Base-by-base conservation (phyloP, 2,888 invertebrate genomes). In the Euplagia quadripunctaria region DNA sequence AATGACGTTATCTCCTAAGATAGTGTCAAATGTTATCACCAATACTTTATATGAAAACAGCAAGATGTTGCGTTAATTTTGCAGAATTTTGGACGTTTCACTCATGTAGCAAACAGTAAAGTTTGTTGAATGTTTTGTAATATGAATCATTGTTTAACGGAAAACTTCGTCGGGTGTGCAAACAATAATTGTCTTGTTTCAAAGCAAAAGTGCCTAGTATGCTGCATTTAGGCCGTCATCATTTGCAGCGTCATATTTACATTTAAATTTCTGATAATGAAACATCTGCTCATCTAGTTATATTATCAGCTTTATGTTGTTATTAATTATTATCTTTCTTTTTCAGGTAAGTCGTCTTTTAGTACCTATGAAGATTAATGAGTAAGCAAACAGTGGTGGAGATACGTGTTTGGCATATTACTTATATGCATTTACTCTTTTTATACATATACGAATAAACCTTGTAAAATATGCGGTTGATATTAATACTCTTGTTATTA, bases 111-210 rank as follows among this genome's bases (percentile, higher is more conserved):
- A 75, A 80, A 68, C 75, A 55, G 74, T 70, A 64, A 58, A 70
- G 78, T 79, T 72, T 85, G 84, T 80, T 85, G 78, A 80, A 85
- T 93, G 91, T 93, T 93, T 93, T 90, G 93, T 86, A 91, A 92
- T 82, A 89, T 84, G 88, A 89, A 87, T 87, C 90, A 79, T 85
- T 92, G 92, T 91, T 93, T 92, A 88, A 76, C 87, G 90, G 90
- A 91, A 91, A 91, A 88, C 88, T 89, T 88, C 85, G 86, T 83
- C 80, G 83, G 78, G 82, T 86, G 84, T 82, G 82, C 86, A 90
- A 92, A 92, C 91, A 92, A 81, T 87, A 75, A 83, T 77, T 80
- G 82, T 82, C 82, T 79, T 85, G 82, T 89, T 87, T 83, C 88
- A 88, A 86, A 88, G 86, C 88, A 88, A 85, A 80, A 82, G 66